A percentile compares a stretch with the other conserved stretches of the same genome.
phyloP scores from a whole-genome alignment of 1,140 invertebrate genomes.

The Holotrichia oblita region DNA sequence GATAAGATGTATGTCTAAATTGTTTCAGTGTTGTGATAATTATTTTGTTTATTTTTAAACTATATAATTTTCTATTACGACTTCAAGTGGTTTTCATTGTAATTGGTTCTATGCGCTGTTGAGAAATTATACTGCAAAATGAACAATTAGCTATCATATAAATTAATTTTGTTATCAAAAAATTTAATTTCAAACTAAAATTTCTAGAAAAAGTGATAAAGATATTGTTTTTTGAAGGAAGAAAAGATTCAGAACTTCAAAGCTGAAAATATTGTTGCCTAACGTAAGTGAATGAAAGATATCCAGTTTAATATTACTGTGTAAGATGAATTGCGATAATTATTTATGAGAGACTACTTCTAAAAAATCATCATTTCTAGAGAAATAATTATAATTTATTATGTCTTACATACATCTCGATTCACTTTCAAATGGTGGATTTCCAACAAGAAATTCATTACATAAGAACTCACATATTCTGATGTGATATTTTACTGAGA shows the following conservation, averaged over 20 bases:
- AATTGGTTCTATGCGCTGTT: slow-evolving; percentile 22
- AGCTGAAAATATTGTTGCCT: slow-evolving; percentile 41
- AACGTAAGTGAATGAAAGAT: slow-evolving; percentile 32
- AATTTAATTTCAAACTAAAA: slow-evolving; percentile 8
- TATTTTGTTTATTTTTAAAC: slow-evolving; percentile 36
- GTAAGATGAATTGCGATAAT: slow-evolving; percentile 34
- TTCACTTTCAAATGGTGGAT: too few relatives aligned
- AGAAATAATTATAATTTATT: background rate
- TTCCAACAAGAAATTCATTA: too few relatives aligned
- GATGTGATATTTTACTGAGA: slow-evolving; percentile 32
- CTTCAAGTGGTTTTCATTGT: slow-evolving; percentile 32
- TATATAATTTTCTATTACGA: slow-evolving; percentile 7
- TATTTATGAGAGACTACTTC: background rate
- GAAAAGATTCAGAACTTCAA: slow-evolving; percentile 22
- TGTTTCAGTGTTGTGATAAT: slow-evolving; percentile 57
- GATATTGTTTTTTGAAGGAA: too few relatives aligned
- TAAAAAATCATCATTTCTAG: background rate
- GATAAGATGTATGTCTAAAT: slow-evolving; percentile 60
- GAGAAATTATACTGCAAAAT: slow-evolving; percentile 33
- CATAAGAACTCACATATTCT: slow-evolving; percentile 16
- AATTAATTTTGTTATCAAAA: slow-evolving; percentile 54
- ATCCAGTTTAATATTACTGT: slow-evolving; percentile 25
- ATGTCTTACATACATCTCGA: slow-evolving; percentile 4
- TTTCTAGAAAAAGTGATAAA: slow-evolving; percentile 26
- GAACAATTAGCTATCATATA: slow-evolving; percentile 28